Evolutionary conservation across 2,113 vertebrate species (phyloP).

Genomic region (Eolophus roseicapilla): DNA sequence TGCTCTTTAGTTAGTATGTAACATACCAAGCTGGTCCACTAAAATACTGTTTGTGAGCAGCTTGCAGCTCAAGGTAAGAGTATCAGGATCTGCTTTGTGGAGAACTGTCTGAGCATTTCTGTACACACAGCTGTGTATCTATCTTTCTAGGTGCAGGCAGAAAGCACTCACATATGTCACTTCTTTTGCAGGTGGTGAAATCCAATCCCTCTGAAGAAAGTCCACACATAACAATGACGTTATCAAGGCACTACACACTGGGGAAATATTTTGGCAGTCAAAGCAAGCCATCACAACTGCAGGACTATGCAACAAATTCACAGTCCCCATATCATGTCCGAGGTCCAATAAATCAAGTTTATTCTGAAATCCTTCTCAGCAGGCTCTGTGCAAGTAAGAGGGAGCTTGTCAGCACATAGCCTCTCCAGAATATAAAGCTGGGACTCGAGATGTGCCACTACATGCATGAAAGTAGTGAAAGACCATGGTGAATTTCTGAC

Average conservation of each 20-base stretch:
- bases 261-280: conserved; percentile 68
- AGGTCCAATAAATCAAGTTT: conserved; percentile 92
- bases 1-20: not conserved
- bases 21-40: not conserved
- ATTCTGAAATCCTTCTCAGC: conserved; percentile 94
- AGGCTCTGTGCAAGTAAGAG: conserved; percentile 80
- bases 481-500: not conserved
- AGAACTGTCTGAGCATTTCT: not conserved
- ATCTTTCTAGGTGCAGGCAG: not conserved
- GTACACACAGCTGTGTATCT: not conserved
- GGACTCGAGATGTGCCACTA: not conserved
- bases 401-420: conserved; percentile 20
- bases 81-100: not conserved
- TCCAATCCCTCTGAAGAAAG: conserved; percentile 68
- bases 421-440: not conserved
- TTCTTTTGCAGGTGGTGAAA: conserved; percentile 86
- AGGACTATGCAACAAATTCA: conserved; percentile 60
- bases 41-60: not conserved
- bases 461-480: not conserved
- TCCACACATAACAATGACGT: conserved; percentile 71
- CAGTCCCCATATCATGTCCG: conserved; percentile 85
- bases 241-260: conserved; percentile 64
- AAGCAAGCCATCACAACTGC: conserved; percentile 40
- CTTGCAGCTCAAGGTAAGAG: not conserved
- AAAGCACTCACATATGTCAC: conserved; percentile 22